Conservation (phyloP, 2,113 vertebrate species). For the Cyanoramphus novaezelandiae region DNA sequence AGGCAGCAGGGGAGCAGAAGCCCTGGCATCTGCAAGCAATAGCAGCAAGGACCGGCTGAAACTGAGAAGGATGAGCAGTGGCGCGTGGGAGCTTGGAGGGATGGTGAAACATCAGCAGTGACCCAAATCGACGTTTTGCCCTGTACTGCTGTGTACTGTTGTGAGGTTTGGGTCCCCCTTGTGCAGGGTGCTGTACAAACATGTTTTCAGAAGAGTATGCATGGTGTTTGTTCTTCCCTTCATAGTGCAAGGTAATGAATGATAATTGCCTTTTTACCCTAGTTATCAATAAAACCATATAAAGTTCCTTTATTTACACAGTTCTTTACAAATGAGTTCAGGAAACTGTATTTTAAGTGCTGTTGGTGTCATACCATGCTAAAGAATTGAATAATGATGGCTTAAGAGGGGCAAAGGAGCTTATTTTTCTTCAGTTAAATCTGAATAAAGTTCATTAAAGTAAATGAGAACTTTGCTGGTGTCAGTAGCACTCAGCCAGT, state of each 20-base stretch:
- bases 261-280: not conserved
- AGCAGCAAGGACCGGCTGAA: not conserved
- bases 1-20: not conserved
- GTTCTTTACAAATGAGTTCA: not conserved
- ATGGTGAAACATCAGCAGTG: not conserved
- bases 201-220: not conserved
- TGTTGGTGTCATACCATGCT: accelerated
- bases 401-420: not conserved
- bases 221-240: not conserved
- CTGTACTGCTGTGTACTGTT: not conserved
- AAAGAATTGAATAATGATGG: not conserved
- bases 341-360: not conserved
- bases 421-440: not conserved
- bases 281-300: not conserved
- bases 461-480: not conserved
- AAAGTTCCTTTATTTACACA: not conserved
- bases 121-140: accelerated
- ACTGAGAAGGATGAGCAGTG: not conserved
- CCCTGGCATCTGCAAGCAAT: not conserved
- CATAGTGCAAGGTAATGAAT: not conserved
- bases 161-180: not conserved
- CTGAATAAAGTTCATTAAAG: not conserved
- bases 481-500: not conserved
- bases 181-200: not conserved
- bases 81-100: accelerated